phyloP scores from a whole-genome alignment of 2,888 invertebrate species.

The Lasius platythorax region DNA sequence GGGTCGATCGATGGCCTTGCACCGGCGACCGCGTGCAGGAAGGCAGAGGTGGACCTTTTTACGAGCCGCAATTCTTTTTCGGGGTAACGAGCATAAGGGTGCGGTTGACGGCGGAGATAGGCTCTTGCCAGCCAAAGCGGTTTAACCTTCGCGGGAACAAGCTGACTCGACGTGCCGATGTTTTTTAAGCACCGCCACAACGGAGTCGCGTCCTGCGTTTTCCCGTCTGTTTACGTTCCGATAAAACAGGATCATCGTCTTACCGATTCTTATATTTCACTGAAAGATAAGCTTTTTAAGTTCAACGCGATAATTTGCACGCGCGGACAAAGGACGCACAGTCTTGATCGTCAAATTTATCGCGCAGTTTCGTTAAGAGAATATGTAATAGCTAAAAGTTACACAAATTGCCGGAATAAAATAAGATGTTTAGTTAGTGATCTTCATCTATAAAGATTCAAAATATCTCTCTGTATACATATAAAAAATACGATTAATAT shows the following conservation, averaged over 20 bases:
- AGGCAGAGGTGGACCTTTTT: constrained; percentile 30
- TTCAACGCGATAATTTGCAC: constrained; percentile 1
- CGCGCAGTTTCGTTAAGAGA: neutral
- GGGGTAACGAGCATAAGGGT: constrained; percentile 54
- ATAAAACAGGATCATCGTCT: constrained; percentile 27
- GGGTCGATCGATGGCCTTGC: constrained; percentile 47
- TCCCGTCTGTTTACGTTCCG: constrained; percentile 13
- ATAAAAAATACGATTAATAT: too few relatives aligned
- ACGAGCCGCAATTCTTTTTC: constrained; percentile 45
- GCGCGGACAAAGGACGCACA: neutral
- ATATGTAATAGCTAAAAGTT: neutral
- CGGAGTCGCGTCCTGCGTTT: neutral
- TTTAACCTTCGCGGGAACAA: constrained; percentile 42
- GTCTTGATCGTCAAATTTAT: constrained; percentile 11
- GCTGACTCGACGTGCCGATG: neutral
- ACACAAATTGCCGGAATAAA: neutral
- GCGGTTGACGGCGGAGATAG: constrained; percentile 38
- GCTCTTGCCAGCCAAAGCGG: constrained; percentile 26
- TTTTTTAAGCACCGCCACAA: constrained; percentile 20
- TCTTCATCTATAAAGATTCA: neutral
- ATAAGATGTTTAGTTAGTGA: neutral
- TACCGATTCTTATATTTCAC: constrained; percentile 15
- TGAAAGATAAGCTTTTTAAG: constrained; percentile 1
- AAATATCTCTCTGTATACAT: neutral
- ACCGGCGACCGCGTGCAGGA: constrained; percentile 24